Evolutionary conservation across 2,888 invertebrate genomes (phyloP).

Genomic region (Eustalomyia histrio): DNA sequence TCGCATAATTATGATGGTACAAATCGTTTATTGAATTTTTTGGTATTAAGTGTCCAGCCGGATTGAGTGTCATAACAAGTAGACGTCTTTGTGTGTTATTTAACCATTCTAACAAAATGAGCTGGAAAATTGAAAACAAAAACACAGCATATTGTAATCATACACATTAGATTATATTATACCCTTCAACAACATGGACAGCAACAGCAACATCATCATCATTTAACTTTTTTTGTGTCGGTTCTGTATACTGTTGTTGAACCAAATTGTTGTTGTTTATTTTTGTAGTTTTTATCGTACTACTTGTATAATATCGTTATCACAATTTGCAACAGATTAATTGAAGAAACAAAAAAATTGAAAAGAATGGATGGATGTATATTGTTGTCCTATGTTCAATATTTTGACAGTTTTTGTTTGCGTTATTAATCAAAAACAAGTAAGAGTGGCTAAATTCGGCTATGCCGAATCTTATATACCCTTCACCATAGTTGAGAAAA

Average conservation of each 20-base stretch:
- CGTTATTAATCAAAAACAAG: not conserved
- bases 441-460: too few species aligned
- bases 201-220: not conserved
- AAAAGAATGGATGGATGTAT: conserved; percentile 12
- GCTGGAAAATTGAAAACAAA: conserved; percentile 73
- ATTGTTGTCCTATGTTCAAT: conserved; percentile 10
- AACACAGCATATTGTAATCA: not conserved
- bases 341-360: conserved; percentile 24
- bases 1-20: conserved; percentile 70
- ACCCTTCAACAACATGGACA: conserved; percentile 32
- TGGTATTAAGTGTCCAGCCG: conserved; percentile 80
- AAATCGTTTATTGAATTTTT: conserved; percentile 78
- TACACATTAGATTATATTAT: conserved; percentile 14
- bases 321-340: conserved; percentile 34
- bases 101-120: conserved; percentile 79
- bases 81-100: conserved; percentile 75
- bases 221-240: not conserved
- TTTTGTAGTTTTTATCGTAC: not conserved
- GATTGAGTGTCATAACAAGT: conserved; percentile 79
- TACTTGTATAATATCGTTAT: not conserved
- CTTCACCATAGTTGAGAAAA: too few species aligned
- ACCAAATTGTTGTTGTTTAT: not conserved
- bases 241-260: not conserved
- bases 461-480: too few species aligned
- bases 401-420: not conserved